Percentiles rank a stretch among this genome's conserved stretches.
phyloP scores from a whole-genome alignment of 2,797 vertebrate species.

The Melanotaenia boesemani region DNA sequence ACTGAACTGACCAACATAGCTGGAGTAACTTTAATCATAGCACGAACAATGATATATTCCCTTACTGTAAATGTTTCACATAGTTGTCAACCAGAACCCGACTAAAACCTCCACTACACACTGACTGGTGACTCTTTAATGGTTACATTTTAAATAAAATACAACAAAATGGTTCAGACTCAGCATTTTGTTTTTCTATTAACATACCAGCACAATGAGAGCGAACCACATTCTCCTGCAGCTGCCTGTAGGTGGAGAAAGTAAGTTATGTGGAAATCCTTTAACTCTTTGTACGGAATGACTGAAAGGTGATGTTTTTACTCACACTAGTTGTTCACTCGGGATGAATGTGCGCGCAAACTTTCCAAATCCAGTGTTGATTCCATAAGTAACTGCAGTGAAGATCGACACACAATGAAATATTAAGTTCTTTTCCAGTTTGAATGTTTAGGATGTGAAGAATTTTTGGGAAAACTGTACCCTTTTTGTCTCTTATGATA shows the following conservation, averaged over 20 bases:
- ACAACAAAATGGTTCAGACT: neutral
- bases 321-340: constrained; percentile 52
- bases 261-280: neutral
- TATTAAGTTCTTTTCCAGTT: neutral
- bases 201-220: neutral
- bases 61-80: neutral
- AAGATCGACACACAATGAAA: neutral
- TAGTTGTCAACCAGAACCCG: neutral
- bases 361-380: constrained; percentile 62
- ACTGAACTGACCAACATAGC: neutral
- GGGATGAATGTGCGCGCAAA: constrained; percentile 38
- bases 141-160: neutral
- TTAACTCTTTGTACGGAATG: no score
- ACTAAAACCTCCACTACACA: neutral
- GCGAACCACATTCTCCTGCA: neutral
- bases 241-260: neutral
- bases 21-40: neutral
- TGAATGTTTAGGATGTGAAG: neutral
- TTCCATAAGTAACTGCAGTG: constrained; percentile 53
- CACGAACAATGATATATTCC: neutral
- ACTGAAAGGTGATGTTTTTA: neutral
- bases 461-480: neutral
- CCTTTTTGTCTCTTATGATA: constrained; percentile 48
- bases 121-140: neutral
- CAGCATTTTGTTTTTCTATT: neutral